Base-by-base conservation (phyloP, 2,113 vertebrate genomes). In the Addax nasomaculatus region DNA sequence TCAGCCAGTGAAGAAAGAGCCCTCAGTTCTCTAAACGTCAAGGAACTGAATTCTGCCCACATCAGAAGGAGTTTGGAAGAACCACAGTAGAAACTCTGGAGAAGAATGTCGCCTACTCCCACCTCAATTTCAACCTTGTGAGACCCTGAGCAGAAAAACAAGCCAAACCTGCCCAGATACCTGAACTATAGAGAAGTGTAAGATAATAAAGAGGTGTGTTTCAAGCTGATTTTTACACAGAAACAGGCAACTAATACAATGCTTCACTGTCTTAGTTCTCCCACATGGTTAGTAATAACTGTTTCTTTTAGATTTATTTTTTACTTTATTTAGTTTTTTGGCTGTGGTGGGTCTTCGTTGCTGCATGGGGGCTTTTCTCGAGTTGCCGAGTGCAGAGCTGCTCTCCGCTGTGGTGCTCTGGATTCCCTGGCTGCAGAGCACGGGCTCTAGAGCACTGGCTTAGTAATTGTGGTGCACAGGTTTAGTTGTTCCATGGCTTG, bases 391-490 rank as follows among this genome's bases (percentile, higher is more conserved):
- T 23, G n/a, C 12, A 5, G 36, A 21, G n/a, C 67, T 70, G 1
- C n/a, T 70, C n/a, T 13, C 11, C 2, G 0, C 11, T 13, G n/a
- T 6, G n/a, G 19, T 3, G 10, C 36, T 39, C 19, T 2, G 1
- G 67, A 5, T 73, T 73, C 21, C 2, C 67, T 73, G 2, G 36
- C 9, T 23, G 21, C 5, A 1, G n/a, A 39, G 10, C 67, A 12
- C 10, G 0, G 10, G n/a, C 36, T 39, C 67, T 25, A 39, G 67
- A 25, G 67, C 67, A 13, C 36, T 70, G 36, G 67, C 36, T 39
- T 23, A 39, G 67, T 23, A 73, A 11, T 1, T 39, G 36, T 39
- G n/a, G n/a, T 23, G 19, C 36, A 23, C 21, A 39, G 19, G n/a
- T 5, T 39, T 73, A 73, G 36, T 12, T 23, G 36, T 39, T 39